A percentile compares a stretch with the other conserved stretches of the same genome.
These are phyloP conservation scores for Cactoblastis cactorum DNA, from an alignment of 2,888 invertebrate species.

Conservation along the genomic window DNA sequence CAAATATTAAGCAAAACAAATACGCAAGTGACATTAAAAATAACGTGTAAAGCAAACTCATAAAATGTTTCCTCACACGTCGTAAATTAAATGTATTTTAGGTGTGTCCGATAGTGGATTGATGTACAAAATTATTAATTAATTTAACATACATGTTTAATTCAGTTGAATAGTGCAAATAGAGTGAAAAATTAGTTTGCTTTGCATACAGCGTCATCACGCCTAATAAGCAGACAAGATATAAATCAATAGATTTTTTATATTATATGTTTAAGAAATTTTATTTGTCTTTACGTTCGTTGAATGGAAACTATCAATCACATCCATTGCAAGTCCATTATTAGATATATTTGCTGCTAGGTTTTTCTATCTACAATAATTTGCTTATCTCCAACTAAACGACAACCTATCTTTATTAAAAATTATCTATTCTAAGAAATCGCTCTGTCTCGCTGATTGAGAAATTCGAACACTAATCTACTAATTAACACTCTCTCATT, in stretches of 20 bases:
- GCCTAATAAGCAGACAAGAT: slow-evolving; percentile 11
- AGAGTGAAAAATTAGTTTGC: slow-evolving; percentile 11
- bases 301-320: no score
- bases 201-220: slow-evolving; percentile 16
- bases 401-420: no score
- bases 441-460: no score
- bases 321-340: no score
- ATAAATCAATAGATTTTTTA: slow-evolving; percentile 15
- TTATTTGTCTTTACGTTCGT: neutral
- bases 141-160: slow-evolving; percentile 9
- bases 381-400: no score
- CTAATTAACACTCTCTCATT: no score
- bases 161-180: neutral
- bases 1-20: neutral
- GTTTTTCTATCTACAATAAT: no score
- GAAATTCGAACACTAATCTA: no score
- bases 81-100: slow-evolving; percentile 5
- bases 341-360: no score
- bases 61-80: slow-evolving; percentile 4
- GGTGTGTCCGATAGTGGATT: slow-evolving; percentile 10
- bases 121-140: slow-evolving; percentile 11
- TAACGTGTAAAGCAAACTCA: slow-evolving; percentile 4
- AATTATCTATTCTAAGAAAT: no score
- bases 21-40: neutral
- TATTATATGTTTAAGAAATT: neutral